A percentile compares a stretch with the other conserved stretches of the same genome.
Conservation (phyloP, 2,888 invertebrate species). For the Epistrophe eligans region DNA sequence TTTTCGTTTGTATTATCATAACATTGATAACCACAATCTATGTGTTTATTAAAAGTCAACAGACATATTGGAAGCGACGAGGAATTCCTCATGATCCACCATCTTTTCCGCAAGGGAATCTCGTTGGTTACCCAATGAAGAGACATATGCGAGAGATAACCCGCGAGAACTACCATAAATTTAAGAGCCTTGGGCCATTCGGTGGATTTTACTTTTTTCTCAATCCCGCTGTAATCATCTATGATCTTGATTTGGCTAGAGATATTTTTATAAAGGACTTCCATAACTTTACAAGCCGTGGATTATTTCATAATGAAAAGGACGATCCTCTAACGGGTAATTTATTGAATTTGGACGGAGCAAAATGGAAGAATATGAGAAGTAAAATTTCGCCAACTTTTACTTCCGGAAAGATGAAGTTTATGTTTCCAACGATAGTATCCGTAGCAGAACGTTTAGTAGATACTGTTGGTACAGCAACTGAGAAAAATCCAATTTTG, state of each 20-base stretch:
- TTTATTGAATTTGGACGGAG: constrained; percentile 82
- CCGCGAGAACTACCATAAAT: constrained; percentile 78
- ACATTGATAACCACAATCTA: constrained; percentile 4
- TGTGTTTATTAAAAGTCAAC: neutral
- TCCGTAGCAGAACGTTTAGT: constrained; percentile 78
- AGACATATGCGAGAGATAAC: constrained; percentile 18
- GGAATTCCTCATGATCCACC: constrained; percentile 81
- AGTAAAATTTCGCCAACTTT: constrained; percentile 79
- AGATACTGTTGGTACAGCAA: neutral
- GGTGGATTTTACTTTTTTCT: constrained; percentile 80
- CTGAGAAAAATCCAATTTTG: constrained; percentile 78
- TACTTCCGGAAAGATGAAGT: constrained; percentile 79
- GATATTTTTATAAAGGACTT: constrained; percentile 80
- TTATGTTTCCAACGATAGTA: constrained; percentile 78
- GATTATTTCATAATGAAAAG: constrained; percentile 79
- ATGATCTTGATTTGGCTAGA: constrained; percentile 81
- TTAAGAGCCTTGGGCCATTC: constrained; percentile 78
- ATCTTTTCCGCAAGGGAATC: constrained; percentile 79
- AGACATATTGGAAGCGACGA: constrained; percentile 79
- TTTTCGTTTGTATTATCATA: constrained; percentile 27
- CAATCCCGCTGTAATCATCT: constrained; percentile 79
- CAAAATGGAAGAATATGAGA: constrained; percentile 82
- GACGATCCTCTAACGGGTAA: constrained; percentile 83
- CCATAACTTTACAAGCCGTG: constrained; percentile 80
- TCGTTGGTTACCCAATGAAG: constrained; percentile 78